Evolutionary conservation across 2,888 invertebrate genomes (phyloP), one percentile per base, ranked within the genome.

Genomic region (Colletes collaris): DNA sequence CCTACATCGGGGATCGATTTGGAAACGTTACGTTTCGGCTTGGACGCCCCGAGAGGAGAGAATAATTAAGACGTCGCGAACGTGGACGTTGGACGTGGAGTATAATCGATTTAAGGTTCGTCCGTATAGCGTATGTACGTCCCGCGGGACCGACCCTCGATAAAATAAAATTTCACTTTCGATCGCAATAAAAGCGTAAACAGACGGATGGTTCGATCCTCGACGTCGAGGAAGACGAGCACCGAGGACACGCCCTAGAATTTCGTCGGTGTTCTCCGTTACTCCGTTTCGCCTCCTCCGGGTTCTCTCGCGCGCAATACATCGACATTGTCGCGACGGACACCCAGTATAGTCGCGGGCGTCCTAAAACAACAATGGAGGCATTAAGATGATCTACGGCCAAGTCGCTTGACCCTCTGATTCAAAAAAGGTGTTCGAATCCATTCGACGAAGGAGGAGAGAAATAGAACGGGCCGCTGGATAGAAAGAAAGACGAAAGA

Each of bases 291-390:
- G 50, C 44, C 50, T 44, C 44, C 58, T 70, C 49, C 13, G 72
- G 68, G 74, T 64, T 88, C 78, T 68, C 80, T 60, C 78, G 78
- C 74, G 71, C 75, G 84, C 84, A 83, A 88, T 89, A 84, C 83
- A 84, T 87, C 87, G 88, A 88, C 86, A 87, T 89, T 86, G 89
- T 89, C 86, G 85, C 88, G 82, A 75, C 85, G 87, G 87, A 91
- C 90, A 91, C 90, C 88, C 89, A 86, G 90, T 90, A 90, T 89
- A 90, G 86, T 88, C 89, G 87, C 86, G 87, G 88, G 87, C 89
- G 89, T 91, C 92, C 92, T 92, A 92, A 92, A 92, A 92, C 91
- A 92, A 92, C 92, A 92, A 92, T 92, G 92, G 92, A 91, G 90
- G 92, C 91, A 92, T 92, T 92, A 92, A 92, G 92, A 92, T 92